Percentiles rank a stretch among this genome's conserved stretches.
Conservation (phyloP, 2,797 vertebrate species). For the Hypotaenidia philippensis region DNA sequence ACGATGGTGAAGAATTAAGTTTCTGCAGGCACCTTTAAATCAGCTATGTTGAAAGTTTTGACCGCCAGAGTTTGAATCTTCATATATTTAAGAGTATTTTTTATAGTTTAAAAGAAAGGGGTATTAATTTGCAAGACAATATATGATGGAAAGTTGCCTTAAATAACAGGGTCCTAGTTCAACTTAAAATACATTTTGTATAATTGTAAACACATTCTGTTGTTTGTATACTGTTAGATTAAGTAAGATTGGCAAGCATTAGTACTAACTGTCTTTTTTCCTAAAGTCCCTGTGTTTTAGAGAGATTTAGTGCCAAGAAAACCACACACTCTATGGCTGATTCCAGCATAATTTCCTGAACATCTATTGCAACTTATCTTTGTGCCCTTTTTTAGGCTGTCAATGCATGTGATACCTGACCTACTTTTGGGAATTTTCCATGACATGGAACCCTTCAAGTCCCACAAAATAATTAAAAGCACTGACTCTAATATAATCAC, state of each 20-base stretch:
- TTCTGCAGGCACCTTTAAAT: not conserved
- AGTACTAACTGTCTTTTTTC: not conserved
- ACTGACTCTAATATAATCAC: not conserved
- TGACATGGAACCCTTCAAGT: not conserved
- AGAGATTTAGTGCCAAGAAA: not conserved
- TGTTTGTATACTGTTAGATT: not conserved
- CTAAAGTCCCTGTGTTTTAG: not conserved
- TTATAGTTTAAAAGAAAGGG: not conserved
- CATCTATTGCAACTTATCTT: not conserved
- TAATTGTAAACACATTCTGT: not conserved
- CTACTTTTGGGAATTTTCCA: slow-evolving; percentile 12
- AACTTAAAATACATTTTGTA: not conserved
- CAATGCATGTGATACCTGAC: not conserved
- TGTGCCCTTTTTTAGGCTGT: slow-evolving; percentile 1
- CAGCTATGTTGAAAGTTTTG: not conserved
- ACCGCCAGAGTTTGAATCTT: not conserved
- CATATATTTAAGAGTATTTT: not conserved
- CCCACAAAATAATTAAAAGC: slow-evolving; percentile 1
- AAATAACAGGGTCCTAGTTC: not conserved
- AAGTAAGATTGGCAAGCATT: not conserved
- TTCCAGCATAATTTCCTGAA: slow-evolving; percentile 13
- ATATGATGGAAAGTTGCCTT: not conserved
- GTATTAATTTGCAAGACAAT: not conserved
- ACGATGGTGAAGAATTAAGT: not conserved
- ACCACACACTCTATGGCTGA: not conserved